Evolutionary conservation across 2,888 invertebrate genomes (phyloP).

Genomic region (Apodemia hepburni): DNA sequence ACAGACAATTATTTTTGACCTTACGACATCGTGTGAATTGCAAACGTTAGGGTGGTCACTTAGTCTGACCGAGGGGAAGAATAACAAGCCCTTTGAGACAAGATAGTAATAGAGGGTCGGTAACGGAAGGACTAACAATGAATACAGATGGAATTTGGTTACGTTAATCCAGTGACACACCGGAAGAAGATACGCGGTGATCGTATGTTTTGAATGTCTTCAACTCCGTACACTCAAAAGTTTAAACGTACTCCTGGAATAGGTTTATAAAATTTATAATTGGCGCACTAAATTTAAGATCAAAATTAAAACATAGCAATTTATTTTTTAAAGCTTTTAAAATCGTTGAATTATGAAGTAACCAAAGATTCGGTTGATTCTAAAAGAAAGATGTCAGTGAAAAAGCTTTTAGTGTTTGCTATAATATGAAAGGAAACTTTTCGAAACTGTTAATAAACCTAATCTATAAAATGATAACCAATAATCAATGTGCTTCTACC

Average conservation of each 20-base stretch:
- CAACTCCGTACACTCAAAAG: not conserved
- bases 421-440: too few species aligned
- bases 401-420: too few species aligned
- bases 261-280: not conserved
- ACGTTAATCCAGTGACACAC: conserved; percentile 1
- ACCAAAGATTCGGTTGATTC: too few species aligned
- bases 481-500: too few species aligned
- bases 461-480: too few species aligned
- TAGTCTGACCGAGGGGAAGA: conserved; percentile 2
- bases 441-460: too few species aligned
- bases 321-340: too few species aligned
- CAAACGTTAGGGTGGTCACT: conserved; percentile 10
- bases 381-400: too few species aligned
- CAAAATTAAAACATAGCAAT: too few species aligned
- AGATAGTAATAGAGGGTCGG: conserved; percentile 7
- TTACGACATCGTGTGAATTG: conserved; percentile 8
- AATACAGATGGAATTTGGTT: conserved; percentile 7
- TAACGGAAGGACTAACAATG: conserved; percentile 10
- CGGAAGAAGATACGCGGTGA: not conserved
- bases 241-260: not conserved
- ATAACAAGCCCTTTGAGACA: conserved; percentile 11
- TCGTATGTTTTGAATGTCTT: not conserved
- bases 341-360: too few species aligned
- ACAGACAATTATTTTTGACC: conserved; percentile 12
- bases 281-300: too few species aligned